Conservation (phyloP, 2,888 invertebrate genomes). For the Chaetogeoica ovagalla region DNA sequence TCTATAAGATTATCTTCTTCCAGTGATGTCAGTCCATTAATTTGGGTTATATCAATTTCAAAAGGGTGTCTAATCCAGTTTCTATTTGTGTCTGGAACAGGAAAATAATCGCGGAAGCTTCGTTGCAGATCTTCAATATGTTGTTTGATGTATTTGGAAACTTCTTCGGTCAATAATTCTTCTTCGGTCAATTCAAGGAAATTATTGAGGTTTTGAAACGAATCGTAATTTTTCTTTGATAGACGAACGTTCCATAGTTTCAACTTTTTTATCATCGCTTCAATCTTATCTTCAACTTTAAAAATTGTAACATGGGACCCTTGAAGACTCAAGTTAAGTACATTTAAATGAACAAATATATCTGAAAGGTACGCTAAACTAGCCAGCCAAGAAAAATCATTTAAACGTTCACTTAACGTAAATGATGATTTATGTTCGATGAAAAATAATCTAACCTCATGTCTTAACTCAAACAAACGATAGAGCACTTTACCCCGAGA, state of each 20-base stretch:
- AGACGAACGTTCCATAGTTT: too few relatives aligned
- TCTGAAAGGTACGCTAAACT: conserved; percentile 53
- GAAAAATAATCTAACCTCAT: conserved; percentile 53
- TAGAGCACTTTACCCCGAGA: conserved; percentile 54
- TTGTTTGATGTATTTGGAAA: too few relatives aligned
- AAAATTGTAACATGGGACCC: conserved; percentile 34
- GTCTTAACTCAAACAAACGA: conserved; percentile 50
- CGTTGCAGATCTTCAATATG: too few relatives aligned
- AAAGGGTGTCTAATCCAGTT: conserved; percentile 6
- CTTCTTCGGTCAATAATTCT: too few relatives aligned
- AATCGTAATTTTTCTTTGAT: too few relatives aligned
- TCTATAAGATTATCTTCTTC: conserved; percentile 9
- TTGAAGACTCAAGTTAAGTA: conserved; percentile 53
- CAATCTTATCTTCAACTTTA: too few relatives aligned
- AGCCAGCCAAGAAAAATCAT: conserved; percentile 38
- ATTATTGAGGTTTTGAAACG: too few relatives aligned
- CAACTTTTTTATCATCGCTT: too few relatives aligned
- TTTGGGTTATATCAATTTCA: not conserved
- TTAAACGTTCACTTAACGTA: conserved; percentile 23
- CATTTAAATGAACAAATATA: conserved; percentile 54
- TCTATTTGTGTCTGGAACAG: conserved; percentile 4
- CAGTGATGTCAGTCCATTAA: conserved; percentile 2
- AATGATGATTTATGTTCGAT: conserved; percentile 42
- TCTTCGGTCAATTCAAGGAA: too few relatives aligned
- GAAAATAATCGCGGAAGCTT: conserved; percentile 5